Evolutionary conservation across 2,888 invertebrate genomes (phyloP).

Genomic region (Polyommatus icarus): DNA sequence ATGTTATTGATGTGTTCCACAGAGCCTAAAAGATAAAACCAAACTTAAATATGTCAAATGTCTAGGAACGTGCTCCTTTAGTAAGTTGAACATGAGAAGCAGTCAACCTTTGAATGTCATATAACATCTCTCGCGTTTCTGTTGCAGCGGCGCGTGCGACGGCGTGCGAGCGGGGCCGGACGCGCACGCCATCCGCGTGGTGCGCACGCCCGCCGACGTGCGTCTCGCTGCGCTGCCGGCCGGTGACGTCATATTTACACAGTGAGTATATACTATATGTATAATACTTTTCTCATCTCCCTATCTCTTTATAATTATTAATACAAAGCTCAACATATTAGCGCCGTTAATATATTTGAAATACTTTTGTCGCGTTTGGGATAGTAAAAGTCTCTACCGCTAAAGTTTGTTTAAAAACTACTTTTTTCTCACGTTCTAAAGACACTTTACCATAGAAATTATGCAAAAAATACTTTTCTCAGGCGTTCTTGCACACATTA

Average conservation of each 20-base stretch:
- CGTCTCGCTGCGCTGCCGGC: constrained; percentile 44
- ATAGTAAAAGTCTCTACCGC: no score
- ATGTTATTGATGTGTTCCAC: no score
- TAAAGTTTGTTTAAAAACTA: no score
- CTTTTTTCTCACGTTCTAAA: no score
- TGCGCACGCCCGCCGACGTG: constrained; percentile 82
- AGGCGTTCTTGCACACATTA: no score
- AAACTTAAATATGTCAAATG: not conserved
- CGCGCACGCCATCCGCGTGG: constrained; percentile 89
- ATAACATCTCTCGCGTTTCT: not conserved
- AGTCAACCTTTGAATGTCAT: not conserved
- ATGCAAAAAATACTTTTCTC: no score
- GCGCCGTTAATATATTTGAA: no score
- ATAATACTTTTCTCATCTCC: constrained; percentile 34
- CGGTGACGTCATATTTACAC: constrained; percentile 54
- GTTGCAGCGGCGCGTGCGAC: constrained; percentile 85
- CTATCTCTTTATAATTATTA: not conserved
- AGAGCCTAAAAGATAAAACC: not conserved
- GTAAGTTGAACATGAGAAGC: no score
- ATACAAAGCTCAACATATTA: no score
- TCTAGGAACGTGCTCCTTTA: not conserved
- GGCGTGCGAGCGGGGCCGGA: constrained; percentile 36
- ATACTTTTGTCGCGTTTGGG: no score
- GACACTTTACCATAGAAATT: no score
- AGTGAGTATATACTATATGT: constrained; percentile 52